A percentile compares a stretch with the other conserved stretches of the same genome.
Conservation (phyloP, 2,113 vertebrate species). For the Cyanoramphus novaezelandiae region DNA sequence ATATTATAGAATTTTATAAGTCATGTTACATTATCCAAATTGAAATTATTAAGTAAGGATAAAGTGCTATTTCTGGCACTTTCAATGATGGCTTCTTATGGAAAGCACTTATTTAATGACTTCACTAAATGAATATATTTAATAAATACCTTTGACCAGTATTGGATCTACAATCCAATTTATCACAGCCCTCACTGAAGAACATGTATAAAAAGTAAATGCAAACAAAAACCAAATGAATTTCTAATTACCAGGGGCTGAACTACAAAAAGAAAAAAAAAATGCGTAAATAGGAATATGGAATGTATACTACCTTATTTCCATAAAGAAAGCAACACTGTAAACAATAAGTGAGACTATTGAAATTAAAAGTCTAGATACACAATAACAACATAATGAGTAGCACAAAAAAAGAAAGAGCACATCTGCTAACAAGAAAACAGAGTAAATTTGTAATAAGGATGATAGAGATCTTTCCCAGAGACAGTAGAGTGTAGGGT, state of each 20-base stretch:
- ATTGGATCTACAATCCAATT: neutral
- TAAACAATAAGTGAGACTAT: neutral
- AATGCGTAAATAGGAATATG: neutral
- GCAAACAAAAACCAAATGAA: neutral
- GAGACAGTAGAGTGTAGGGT: neutral
- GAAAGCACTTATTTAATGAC: neutral
- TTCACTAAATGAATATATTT: neutral
- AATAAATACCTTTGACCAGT: neutral
- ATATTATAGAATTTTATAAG: neutral
- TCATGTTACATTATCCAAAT: neutral
- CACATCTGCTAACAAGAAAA: neutral
- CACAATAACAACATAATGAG: neutral
- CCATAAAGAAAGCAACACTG: neutral
- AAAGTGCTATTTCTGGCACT: neutral
- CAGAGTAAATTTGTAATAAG: neutral
- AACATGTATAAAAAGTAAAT: neutral
- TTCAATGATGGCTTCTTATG: neutral
- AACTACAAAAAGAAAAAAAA: neutral
- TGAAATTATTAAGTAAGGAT: neutral
- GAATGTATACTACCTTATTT: neutral
- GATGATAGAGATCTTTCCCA: neutral
- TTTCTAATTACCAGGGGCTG: neutral
- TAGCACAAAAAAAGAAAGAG: neutral
- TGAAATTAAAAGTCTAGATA: neutral
- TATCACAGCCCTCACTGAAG: neutral